A percentile compares a stretch with the other conserved stretches of the same genome.
These are phyloP conservation scores for Conops quadrifasciatus DNA, from an alignment of 2,888 invertebrate species.

Conservation along the genomic window DNA sequence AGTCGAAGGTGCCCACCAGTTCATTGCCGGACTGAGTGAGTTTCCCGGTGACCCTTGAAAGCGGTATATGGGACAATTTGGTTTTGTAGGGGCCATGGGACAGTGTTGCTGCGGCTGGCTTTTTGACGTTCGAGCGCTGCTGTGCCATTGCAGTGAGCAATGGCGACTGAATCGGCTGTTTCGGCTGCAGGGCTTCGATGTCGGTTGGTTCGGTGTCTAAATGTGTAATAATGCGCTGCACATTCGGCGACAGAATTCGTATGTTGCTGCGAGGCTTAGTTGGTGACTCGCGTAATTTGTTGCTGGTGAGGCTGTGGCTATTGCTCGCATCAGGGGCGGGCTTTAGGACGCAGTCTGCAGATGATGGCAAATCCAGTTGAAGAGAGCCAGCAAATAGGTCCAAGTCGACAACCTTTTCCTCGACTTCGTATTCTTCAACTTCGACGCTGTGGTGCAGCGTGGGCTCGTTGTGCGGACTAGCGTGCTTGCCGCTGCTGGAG, in stretches of 20 bases:
- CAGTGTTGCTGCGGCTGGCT: slow-evolving; percentile 29
- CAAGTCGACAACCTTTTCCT: slow-evolving; percentile 37
- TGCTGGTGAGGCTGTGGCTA: slow-evolving; percentile 43
- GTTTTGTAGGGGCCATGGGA: slow-evolving; percentile 41
- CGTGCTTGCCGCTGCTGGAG: slow-evolving; percentile 30
- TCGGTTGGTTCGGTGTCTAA: slow-evolving; percentile 64
- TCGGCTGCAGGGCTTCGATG: slow-evolving; percentile 56
- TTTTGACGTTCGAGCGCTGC: slow-evolving; percentile 50
- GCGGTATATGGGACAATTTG: slow-evolving; percentile 60
- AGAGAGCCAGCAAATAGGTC: slow-evolving; percentile 36
- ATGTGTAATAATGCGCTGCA: slow-evolving; percentile 69
- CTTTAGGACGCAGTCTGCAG: slow-evolving; percentile 16
- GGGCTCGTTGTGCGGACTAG: slow-evolving; percentile 39
- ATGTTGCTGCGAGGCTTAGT: slow-evolving; percentile 58
- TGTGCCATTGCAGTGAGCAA: slow-evolving; percentile 47
- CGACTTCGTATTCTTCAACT: slow-evolving; percentile 36
- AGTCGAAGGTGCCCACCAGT: slow-evolving; percentile 59
- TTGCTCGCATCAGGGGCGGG: slow-evolving; percentile 44
- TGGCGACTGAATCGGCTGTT: slow-evolving; percentile 43
- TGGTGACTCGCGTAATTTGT: slow-evolving; percentile 28
- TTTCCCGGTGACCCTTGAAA: slow-evolving; percentile 62
- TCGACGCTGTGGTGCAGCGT: slow-evolving; percentile 38
- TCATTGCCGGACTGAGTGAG: slow-evolving; percentile 62
- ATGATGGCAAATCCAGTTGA: slow-evolving; percentile 19
- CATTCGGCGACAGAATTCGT: slow-evolving; percentile 66